Conservation (phyloP, 2,888 invertebrate species). For the Cheiracanthium punctorium region DNA sequence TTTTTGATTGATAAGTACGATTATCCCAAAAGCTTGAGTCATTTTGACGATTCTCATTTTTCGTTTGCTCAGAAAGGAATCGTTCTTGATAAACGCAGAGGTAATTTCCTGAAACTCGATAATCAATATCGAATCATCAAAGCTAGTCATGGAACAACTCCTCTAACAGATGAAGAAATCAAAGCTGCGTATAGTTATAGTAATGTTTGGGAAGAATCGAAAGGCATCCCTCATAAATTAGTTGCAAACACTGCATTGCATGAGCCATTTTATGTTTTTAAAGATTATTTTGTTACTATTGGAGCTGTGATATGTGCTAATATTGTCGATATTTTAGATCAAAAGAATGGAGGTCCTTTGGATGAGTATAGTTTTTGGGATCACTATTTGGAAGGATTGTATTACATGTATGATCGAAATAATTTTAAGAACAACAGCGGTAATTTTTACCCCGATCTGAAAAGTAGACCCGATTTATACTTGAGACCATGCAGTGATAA, state of each 20-base stretch:
- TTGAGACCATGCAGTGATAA: slow-evolving; percentile 78
- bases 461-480: slow-evolving; percentile 80
- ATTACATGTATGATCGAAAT: slow-evolving; percentile 79
- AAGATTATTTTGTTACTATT: slow-evolving; percentile 86
- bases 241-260: slow-evolving; percentile 28
- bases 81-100: slow-evolving; percentile 82
- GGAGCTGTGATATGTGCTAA: slow-evolving; percentile 82
- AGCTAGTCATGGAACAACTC: slow-evolving; percentile 82
- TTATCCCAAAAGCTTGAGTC: slow-evolving; percentile 74
- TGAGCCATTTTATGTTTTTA: slow-evolving; percentile 79
- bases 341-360: slow-evolving; percentile 75
- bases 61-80: slow-evolving; percentile 85
- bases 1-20: slow-evolving; percentile 81
- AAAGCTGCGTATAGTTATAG: slow-evolving; percentile 80
- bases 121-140: slow-evolving; percentile 81
- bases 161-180: slow-evolving; percentile 79
- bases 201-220: slow-evolving; percentile 76
- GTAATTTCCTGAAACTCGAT: slow-evolving; percentile 81
- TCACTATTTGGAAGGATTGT: slow-evolving; percentile 81
- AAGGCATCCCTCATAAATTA: slow-evolving; percentile 66
- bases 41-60: slow-evolving; percentile 78
- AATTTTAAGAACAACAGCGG: slow-evolving; percentile 78
- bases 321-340: slow-evolving; percentile 82
- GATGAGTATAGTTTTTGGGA: slow-evolving; percentile 81
- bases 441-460: slow-evolving; percentile 81